Evolutionary conservation across 2,888 invertebrate genomes (phyloP).

Genomic region (Troides oblongomaculatus): DNA sequence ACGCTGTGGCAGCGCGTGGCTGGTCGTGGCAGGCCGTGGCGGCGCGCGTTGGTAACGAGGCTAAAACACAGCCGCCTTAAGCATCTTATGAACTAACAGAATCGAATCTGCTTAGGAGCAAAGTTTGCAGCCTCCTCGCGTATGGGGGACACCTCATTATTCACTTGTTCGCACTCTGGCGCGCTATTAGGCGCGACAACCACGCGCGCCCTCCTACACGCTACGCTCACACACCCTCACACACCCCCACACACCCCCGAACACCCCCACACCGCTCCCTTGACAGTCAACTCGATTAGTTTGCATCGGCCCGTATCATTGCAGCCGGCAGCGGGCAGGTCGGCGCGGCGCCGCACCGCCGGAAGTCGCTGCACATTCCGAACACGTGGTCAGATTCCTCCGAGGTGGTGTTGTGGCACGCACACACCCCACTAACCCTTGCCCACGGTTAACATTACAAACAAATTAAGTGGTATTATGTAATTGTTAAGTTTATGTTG

Average conservation of each 20-base stretch:
- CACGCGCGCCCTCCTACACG: background rate
- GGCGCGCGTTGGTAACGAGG: background rate
- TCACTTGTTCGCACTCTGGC: constrained; percentile 6
- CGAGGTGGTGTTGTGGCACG: background rate
- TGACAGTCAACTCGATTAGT: constrained; percentile 27
- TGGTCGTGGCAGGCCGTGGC: background rate
- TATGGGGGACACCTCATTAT: constrained; percentile 3
- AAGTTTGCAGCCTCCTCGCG: constrained; percentile 8
- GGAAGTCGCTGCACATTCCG: no score
- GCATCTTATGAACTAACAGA: constrained; percentile 7
- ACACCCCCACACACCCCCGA: constrained; percentile 4
- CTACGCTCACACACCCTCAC: constrained; percentile 1
- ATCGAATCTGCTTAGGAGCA: constrained; percentile 14
- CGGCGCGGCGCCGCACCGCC: no score
- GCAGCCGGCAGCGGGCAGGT: background rate
- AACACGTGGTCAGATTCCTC: background rate
- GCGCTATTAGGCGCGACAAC: constrained; percentile 1
- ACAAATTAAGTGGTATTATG: no score
- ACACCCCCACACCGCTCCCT: background rate
- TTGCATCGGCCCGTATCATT: constrained; percentile 22
- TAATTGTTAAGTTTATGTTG: no score
- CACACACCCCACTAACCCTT: no score
- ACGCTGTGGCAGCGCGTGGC: background rate
- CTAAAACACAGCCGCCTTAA: background rate
- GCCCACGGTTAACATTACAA: no score